Evolutionary conservation across 2,113 vertebrate species (phyloP), one percentile per base, ranked within the genome.

Genomic region (Chlorodrepanis virens): DNA sequence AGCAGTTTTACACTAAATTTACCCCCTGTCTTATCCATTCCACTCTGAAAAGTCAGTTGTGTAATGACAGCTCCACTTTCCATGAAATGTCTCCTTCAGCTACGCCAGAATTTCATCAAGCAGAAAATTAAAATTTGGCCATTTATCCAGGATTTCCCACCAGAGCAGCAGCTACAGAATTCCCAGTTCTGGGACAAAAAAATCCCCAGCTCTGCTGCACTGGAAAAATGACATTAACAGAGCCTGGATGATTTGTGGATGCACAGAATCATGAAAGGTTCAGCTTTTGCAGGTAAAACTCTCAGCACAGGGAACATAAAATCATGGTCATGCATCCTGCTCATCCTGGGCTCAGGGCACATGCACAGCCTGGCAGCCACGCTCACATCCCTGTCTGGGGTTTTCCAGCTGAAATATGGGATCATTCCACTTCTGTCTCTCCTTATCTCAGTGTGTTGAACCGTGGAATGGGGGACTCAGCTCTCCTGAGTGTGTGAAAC

Each of bases 301-400:
- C n/a, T 59, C 31, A 35, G 56, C 39, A 14, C 17, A 31, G n/a
- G 21, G 28, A 9, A 13, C 6, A 7, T 2, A 5, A 10, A 24
- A 8, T 19, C 42, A 1, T 4, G 22, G 35, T 9, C 2, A 0
- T 4, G 19, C 16, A 16, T 49, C 31, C 47, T 24, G 64, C n/a
- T 11, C 44, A 7, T 40, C 39, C 39, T 53, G 21, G 8, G 2
- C 10, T 76, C 53, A 2, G 10, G 47, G 27, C 18, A 3, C 4
- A 4, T 0, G 4, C 49, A 39, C 16, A 40, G 18, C n/a, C 60
- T 60, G 29, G 9, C 20, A 78, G 18, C 7, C 20, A 17, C 3
- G 0, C 15, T 65, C 24, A 13, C 3, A 13, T 9, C 71, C 53
- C 57, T 49, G 13, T 2, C 87, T 54, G 65, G 20, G 23, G 1